Percentiles rank a stretch among this genome's conserved stretches.
phyloP scores from a whole-genome alignment of 2,888 invertebrate genomes.

The Conomelus anceps region DNA sequence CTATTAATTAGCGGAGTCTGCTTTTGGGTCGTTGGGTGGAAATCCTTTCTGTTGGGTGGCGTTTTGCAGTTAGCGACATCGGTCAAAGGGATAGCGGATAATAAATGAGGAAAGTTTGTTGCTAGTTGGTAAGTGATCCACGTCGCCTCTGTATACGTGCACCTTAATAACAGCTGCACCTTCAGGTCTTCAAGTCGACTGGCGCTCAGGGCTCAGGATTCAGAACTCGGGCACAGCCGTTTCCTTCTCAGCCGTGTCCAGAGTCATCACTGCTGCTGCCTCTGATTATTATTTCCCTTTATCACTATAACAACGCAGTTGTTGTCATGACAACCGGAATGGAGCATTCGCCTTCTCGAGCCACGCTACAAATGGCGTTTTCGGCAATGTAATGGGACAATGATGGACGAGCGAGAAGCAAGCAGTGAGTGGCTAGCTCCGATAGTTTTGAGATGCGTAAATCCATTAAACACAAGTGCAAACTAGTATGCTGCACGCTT shows the following conservation, averaged over 20 bases:
- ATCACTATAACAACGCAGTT: neutral
- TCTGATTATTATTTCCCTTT: neutral
- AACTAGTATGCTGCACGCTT: no score
- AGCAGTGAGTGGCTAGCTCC: no score
- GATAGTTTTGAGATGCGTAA: no score
- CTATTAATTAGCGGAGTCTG: neutral
- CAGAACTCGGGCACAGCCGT: no score
- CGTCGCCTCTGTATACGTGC: neutral
- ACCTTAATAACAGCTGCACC: neutral
- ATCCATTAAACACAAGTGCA: no score
- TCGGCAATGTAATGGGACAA: neutral
- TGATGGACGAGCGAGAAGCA: neutral
- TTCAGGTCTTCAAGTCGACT: neutral
- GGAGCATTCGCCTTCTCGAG: neutral
- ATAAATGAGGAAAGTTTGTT: neutral
- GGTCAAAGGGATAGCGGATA: neutral
- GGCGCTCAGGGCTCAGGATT: neutral
- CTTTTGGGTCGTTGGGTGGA: neutral
- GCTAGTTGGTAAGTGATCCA: neutral
- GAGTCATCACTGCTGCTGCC: neutral
- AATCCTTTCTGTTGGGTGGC: neutral
- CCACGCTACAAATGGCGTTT: neutral
- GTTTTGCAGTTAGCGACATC: neutral
- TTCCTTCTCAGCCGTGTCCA: neutral
- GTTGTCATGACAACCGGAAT: neutral